These are phyloP conservation scores for Microdon myrmicae DNA, from an alignment of 2,888 invertebrate species.

Conservation along the genomic window DNA sequence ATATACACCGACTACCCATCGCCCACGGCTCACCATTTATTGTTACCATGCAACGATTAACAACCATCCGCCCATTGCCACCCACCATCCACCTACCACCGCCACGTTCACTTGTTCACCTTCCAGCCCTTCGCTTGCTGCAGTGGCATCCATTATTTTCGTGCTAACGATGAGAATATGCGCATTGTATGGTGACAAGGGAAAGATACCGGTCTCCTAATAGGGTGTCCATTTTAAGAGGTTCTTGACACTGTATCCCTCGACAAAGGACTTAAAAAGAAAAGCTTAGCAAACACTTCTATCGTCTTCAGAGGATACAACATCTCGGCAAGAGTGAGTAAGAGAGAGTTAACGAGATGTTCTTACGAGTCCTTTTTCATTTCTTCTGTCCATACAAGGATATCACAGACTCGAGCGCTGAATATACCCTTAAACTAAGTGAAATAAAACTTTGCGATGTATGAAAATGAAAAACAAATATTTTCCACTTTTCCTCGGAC, in stretches of 20 bases:
- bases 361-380: conserved; percentile 17
- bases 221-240: conserved; percentile 55
- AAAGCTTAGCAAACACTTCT: conserved; percentile 50
- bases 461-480: conserved; percentile 53
- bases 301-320: conserved; percentile 28
- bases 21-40: too few relatives aligned
- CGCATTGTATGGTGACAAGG: conserved; percentile 44
- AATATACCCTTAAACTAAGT: conserved; percentile 39
- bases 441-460: conserved; percentile 48
- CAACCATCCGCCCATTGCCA: too few relatives aligned
- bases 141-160: conserved; percentile 36
- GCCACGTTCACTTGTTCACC: neutral
- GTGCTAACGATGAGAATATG: conserved; percentile 40
- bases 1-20: too few relatives aligned
- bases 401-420: conserved; percentile 12
- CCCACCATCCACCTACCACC: neutral
- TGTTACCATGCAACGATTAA: too few relatives aligned
- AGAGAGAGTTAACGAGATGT: conserved; percentile 41
- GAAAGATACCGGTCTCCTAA: conserved; percentile 52
- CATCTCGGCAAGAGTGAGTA: conserved; percentile 12
- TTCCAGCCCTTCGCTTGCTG: conserved; percentile 14
- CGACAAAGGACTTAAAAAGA: conserved; percentile 44
- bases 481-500: conserved; percentile 17
- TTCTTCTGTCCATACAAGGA: conserved; percentile 14
- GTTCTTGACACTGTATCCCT: conserved; percentile 54